Evolutionary conservation across 2,797 vertebrate species (phyloP), one percentile per base, ranked within the genome.

Genomic region (Catamblyrhynchus diadema): DNA sequence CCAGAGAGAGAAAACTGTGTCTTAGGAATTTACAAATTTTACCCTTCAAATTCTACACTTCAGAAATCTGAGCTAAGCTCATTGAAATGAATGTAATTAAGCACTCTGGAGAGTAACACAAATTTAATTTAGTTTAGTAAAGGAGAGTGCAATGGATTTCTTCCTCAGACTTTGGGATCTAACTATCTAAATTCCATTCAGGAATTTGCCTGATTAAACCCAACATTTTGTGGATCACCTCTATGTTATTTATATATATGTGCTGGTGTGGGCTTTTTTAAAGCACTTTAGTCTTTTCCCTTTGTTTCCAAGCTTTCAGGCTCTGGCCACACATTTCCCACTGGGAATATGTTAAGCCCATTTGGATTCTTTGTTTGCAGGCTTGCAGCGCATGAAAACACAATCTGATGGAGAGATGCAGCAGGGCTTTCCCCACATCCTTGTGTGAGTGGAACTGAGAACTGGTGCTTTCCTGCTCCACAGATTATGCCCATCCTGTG

Each of bases 401-500:
- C 41, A 56, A 9, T 14, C 27, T 57, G 37, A 35, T 37, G 22
- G 19, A 14, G 42, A 45, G 19, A 11, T 70, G 33, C 47, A n/a
- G 35, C 12, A 8, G 23, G 72, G 33, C 24, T 60, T 75, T 56
- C 33, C 56, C 48, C 59, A 54, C n/a, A 4, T 19, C 23, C 10
- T 51, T 32, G 25, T 16, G 32, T 28, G 21, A 45, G 51, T 6
- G 56, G 16, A 56, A 7, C 32, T 14, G 37, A 30, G 21, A 10
- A 8, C 10, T 32, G 42, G 14, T 8, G 8, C 47, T 59, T 57
- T n/a, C 8, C 48, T 71, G 41, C 20, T 79, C 37, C 41, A 33
- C 28, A 57, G 37, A 30, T 30, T 5, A 0, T 14, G 30, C 12
- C 39, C 17, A 9, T 20, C 0, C 1, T 47, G 39, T 28, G 44